Evolutionary conservation across 1,140 invertebrate species (phyloP).

Genomic region (Brachionus rubens): DNA sequence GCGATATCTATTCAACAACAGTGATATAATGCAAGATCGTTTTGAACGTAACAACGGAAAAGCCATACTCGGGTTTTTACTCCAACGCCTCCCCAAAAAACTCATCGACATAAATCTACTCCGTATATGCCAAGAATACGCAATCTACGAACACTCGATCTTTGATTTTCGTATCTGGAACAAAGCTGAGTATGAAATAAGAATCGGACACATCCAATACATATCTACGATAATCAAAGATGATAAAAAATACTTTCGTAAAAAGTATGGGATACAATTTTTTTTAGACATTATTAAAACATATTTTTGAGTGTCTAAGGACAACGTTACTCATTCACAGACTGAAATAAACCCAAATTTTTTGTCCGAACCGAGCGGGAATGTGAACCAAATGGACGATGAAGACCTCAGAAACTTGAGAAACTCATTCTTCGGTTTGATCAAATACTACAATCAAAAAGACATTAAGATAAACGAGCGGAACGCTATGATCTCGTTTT

Average conservation of each 20-base stretch:
- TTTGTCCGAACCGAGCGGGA: constrained; percentile 34
- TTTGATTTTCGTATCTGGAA: constrained; percentile 70
- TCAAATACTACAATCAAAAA: constrained; percentile 66
- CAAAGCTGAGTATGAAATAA: constrained; percentile 65
- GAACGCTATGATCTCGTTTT: constrained; percentile 43
- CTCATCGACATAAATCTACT: constrained; percentile 51
- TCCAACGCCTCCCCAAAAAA: constrained; percentile 53
- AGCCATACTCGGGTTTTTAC: constrained; percentile 64
- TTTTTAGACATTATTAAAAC: constrained; percentile 66
- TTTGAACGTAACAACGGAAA: constrained; percentile 64
- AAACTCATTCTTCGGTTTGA: constrained; percentile 64
- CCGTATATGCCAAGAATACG: constrained; percentile 65
- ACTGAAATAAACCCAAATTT: not conserved
- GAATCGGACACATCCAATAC: constrained; percentile 68
- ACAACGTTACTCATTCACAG: not conserved
- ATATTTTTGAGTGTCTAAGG: constrained; percentile 62
- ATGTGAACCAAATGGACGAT: constrained; percentile 48
- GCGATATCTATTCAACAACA: constrained; percentile 64
- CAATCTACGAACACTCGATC: constrained; percentile 65
- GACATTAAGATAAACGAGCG: constrained; percentile 66
- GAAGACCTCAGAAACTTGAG: constrained; percentile 66
- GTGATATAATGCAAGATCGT: constrained; percentile 65
- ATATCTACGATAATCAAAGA: constrained; percentile 68
- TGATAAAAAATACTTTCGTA: constrained; percentile 67
- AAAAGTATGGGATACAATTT: constrained; percentile 67